Evolutionary conservation across 2,113 vertebrate genomes (phyloP).

Genomic region (Pedionomus torquatus): DNA sequence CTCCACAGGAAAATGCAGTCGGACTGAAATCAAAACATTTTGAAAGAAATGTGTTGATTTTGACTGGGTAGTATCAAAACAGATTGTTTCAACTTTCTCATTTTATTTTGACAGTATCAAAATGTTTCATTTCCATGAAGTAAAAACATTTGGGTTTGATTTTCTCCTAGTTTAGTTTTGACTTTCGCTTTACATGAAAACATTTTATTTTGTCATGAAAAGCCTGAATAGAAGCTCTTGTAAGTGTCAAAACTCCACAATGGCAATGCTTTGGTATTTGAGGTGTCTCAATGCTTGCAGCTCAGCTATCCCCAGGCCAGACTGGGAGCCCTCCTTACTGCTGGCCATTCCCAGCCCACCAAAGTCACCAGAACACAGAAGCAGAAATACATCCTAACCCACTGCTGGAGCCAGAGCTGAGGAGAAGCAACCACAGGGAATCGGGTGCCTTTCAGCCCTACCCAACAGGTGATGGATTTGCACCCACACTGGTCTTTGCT

Average conservation of each 20-base stretch:
- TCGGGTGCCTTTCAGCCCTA: not conserved
- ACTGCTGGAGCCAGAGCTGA: not conserved
- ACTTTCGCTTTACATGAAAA: constrained; percentile 7
- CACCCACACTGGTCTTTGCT: not conserved
- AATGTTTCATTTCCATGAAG: constrained; percentile 62
- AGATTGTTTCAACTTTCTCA: constrained; percentile 35
- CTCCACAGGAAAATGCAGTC: not conserved
- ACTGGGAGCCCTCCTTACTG: not conserved
- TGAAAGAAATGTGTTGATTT: constrained; percentile 22
- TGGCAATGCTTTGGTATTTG: not conserved
- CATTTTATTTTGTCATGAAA: not conserved
- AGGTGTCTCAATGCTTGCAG: not conserved
- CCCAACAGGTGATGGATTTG: not conserved
- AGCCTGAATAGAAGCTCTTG: not conserved
- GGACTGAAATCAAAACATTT: constrained; percentile 48
- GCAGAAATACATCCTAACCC: not conserved
- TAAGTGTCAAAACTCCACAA: not conserved
- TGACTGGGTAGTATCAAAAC: constrained; percentile 41
- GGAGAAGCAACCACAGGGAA: not conserved
- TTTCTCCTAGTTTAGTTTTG: constrained; percentile 1
- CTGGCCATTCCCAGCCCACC: not conserved
- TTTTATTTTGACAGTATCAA: constrained; percentile 58
- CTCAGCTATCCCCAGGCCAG: not conserved
- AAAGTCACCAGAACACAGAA: not conserved
- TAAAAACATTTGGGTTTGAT: constrained; percentile 39